phyloP scores from a whole-genome alignment of 2,797 vertebrate species.

The Xyrichtys novacula region DNA sequence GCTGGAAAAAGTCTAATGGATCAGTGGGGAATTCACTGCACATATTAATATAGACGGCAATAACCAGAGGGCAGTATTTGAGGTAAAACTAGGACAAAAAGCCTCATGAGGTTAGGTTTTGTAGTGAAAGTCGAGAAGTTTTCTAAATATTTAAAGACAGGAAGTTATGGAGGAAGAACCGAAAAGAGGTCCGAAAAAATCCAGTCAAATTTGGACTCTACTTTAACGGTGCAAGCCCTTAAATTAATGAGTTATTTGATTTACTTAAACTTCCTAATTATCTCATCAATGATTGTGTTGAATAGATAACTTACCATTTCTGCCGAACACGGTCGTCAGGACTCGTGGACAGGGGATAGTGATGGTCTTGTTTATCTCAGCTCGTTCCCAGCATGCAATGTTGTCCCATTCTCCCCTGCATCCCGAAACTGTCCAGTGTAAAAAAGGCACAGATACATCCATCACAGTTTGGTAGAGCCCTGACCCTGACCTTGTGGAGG shows the following conservation, averaged over 20 bases:
- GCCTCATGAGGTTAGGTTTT: not conserved
- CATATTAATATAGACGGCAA: not conserved
- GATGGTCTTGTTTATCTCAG: slow-evolving; percentile 86
- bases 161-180: too few relatives aligned
- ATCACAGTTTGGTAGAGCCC: too few relatives aligned
- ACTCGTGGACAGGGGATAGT: slow-evolving; percentile 89
- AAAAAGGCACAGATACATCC: not conserved
- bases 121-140: not conserved
- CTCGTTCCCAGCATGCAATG: slow-evolving; percentile 90
- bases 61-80: not conserved
- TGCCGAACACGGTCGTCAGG: slow-evolving; percentile 84
- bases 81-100: slow-evolving; percentile 4
- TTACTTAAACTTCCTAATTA: too few relatives aligned
- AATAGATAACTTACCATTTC: slow-evolving; percentile 80
- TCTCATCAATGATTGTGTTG: not conserved
- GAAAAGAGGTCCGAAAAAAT: too few relatives aligned
- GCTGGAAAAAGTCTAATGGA: slow-evolving; percentile 7
- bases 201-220: too few relatives aligned
- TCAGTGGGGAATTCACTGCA: slow-evolving; percentile 14
- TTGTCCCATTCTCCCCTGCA: slow-evolving; percentile 92
- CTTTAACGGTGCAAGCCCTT: too few relatives aligned
- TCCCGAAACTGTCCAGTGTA: slow-evolving; percentile 65
- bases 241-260: too few relatives aligned
- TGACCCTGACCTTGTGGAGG: too few relatives aligned
- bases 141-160: too few relatives aligned